These are phyloP conservation scores for Sebastes iracundus DNA, from an alignment of 2,797 vertebrate species.

Conservation along the genomic window DNA sequence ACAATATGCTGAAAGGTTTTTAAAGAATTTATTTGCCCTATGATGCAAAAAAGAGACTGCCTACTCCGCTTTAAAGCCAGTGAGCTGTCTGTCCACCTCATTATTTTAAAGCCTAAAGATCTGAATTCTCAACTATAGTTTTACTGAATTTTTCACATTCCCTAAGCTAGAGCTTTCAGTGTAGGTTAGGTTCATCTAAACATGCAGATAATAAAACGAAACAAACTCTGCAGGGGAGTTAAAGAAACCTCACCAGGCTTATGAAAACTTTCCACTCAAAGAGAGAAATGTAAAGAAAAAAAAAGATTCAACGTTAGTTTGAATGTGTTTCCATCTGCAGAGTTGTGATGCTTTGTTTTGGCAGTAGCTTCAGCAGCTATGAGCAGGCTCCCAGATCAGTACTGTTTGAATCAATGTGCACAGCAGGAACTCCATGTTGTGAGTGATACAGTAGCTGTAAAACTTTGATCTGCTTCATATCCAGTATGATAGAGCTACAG, in stretches of 20 bases:
- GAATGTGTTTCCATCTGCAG: neutral
- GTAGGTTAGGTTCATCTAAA: slow-evolving; percentile 1
- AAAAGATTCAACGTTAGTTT: neutral
- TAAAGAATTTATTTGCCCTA: too few relatives aligned
- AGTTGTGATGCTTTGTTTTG: slow-evolving; percentile 21
- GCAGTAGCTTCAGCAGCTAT: neutral
- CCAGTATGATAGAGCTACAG: neutral
- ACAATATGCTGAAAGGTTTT: too few relatives aligned
- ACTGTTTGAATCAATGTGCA: neutral
- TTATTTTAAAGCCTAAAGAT: neutral
- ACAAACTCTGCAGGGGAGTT: neutral
- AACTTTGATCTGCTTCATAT: slow-evolving; percentile 29
- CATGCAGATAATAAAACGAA: neutral
- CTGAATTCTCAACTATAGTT: neutral
- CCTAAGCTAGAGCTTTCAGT: neutral
- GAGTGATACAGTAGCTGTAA: slow-evolving; percentile 3
- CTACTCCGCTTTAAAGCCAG: neutral
- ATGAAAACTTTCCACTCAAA: neutral
- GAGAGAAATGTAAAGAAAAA: neutral
- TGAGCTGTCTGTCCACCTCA: neutral
- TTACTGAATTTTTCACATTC: neutral
- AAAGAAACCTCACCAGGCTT: neutral
- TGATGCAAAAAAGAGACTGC: too few relatives aligned
- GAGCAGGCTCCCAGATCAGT: slow-evolving; percentile 15
- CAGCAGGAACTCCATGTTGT: slow-evolving; percentile 26